Base-by-base conservation (phyloP, 1,140 invertebrate genomes). In the Drosophila obscura region DNA sequence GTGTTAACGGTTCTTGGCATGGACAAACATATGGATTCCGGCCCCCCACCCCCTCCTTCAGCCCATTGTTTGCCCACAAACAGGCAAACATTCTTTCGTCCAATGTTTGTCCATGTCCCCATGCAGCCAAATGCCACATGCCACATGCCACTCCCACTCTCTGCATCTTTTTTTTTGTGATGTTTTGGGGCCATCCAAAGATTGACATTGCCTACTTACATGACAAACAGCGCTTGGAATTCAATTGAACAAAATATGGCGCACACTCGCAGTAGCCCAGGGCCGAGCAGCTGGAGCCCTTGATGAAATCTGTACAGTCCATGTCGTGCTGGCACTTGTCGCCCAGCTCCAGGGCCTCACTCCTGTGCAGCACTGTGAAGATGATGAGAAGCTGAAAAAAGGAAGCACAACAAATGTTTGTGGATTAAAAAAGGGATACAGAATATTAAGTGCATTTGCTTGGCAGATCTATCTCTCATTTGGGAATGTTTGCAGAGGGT, bases 171-270 rank as follows among this genome's bases (percentile, higher is more conserved):
- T 19, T 3, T 41, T 67, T 75, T n/a, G n/a, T n/a, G n/a, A n/a
- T n/a, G n/a, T n/a, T n/a, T n/a, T 57, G 76, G 60, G 83, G 80
- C 78, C 79, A 90, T 16, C 60, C 66, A 87, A 87, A 87, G 79
- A 78, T 87, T 75, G 81, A 87, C 76, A 64, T 69, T 80, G 73
- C 71, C 83, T 53, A 94, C 94, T 95, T 92, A 95, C 95, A 95
- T 92, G 95, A 94, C 73, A 95, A 91, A 92, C 95, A 96, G 39
- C 91, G 92, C 19, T 94, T 94, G 45, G 92, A 92, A 88, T 96
- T 95, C 81, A 94, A 93, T 77, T 92, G 92, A 2, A 95, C 95
- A 84, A 93, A 95, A 82, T 94, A 95, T 26, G 95, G 94, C 74
- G 93, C 93, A 89, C 95, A 96, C 28, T 93, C 92, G 90, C 95